Evolutionary conservation across 2,888 invertebrate genomes (phyloP), one percentile per base, ranked within the genome.

Genomic region (Coremacera marginata): DNA sequence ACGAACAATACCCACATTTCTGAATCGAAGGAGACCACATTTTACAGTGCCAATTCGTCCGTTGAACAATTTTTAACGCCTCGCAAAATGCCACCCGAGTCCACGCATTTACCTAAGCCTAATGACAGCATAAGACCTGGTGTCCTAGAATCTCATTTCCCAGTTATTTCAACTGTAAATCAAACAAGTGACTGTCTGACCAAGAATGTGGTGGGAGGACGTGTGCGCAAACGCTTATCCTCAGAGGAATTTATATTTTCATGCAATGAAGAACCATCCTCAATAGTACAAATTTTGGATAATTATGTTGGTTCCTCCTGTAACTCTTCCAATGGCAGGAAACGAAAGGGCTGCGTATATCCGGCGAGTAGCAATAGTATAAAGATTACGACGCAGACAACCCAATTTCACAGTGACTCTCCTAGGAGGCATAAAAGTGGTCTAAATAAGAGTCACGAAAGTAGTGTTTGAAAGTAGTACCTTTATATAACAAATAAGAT

Each of bases 211-310:
- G 84, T 85, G 16, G 86, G 84, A 52, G 86, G 83, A 1, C 83
- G 87, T 7, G 82, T 87, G 62, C 85, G 87, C 37, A 89, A 89
- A 77, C 86, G 88, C 3, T 84, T 87, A 49, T 87, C 88, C 62
- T 88, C 88, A 75, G 88, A 90, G 76, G 89, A 90, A 77, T 84
- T 87, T 25, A 85, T 88, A 68, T 88, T 87, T 73, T 81, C 88
- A 22, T 84, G 87, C 80, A 73, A 63, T 91, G 84, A 91, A 92
- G 80, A 92, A 92, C 37, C 86, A 93, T 78, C 92, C 52, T 88
- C 92, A 78, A 86, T 93, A 81, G 91, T 89, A 80, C 89, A 89
- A 86, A 63, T 79, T 49, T 71, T 74, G n/a, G 79, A 79, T 37
- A 79, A 76, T 16, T 76, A 65, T 16, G 60, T n/a, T n/a, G 68